Conservation (phyloP, 2,113 vertebrate species). For the Triplophysa dalaica region DNA sequence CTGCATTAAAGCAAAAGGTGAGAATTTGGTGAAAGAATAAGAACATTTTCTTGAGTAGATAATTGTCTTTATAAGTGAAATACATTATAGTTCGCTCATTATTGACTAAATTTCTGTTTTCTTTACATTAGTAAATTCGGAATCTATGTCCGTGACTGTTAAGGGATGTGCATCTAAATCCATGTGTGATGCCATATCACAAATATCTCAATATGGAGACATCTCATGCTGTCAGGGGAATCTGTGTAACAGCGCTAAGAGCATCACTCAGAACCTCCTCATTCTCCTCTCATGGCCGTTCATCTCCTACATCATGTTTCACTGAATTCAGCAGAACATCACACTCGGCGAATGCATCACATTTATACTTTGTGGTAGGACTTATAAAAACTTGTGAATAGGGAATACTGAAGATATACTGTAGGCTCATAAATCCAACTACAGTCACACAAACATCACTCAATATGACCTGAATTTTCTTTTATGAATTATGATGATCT, state of each 20-base stretch:
- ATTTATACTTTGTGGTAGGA: too few species aligned
- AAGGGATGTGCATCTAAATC: background rate
- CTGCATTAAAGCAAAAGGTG: slow-evolving; percentile 37
- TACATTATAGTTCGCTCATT: background rate
- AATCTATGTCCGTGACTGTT: background rate
- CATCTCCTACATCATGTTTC: background rate
- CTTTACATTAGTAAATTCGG: background rate
- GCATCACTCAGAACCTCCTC: background rate
- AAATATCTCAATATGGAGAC: too few species aligned
- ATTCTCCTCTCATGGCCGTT: background rate
- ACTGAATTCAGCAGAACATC: background rate
- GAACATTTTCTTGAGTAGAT: too few species aligned
- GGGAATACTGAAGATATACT: too few species aligned
- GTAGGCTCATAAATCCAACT: too few species aligned
- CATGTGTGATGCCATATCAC: too few species aligned
- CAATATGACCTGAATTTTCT: too few species aligned
- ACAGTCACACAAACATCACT: too few species aligned
- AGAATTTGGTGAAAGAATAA: background rate
- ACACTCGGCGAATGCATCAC: too few species aligned
- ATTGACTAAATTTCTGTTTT: background rate
- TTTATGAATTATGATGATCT: too few species aligned
- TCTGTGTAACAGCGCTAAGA: background rate
- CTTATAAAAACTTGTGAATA: too few species aligned
- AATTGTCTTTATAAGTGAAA: background rate
- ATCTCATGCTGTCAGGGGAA: background rate